Percentiles rank a stretch among this genome's conserved stretches.
Conservation (phyloP, 2,113 vertebrate genomes). For the Rhea pennata region DNA sequence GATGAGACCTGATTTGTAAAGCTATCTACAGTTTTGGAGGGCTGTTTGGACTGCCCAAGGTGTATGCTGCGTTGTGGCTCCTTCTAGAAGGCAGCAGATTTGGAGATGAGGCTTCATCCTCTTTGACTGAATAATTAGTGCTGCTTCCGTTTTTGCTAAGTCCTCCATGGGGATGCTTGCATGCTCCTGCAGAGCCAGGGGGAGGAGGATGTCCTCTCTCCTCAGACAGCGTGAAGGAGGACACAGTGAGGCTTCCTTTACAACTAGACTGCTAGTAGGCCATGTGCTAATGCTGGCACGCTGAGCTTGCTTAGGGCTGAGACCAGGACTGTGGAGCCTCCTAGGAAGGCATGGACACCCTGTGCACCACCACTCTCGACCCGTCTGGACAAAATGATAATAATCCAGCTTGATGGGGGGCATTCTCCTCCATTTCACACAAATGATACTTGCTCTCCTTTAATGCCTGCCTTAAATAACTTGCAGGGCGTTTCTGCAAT, state of each 20-base stretch:
- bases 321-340: rapidly evolving
- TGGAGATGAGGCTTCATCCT: neutral
- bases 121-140: neutral
- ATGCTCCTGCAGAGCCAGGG: neutral
- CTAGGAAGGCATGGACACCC: neutral
- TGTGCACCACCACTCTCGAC: neutral
- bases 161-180: neutral
- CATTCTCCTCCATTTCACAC: neutral
- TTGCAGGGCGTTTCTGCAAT: neutral
- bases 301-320: neutral
- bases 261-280: no score
- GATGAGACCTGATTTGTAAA: neutral
- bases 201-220: no score
- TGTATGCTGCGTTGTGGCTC: neutral
- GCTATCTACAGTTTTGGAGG: neutral
- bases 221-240: neutral
- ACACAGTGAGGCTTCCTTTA: neutral
- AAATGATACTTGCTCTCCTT: neutral
- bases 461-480: neutral
- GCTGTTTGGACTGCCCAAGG: neutral
- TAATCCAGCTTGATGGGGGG: neutral
- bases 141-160: no score
- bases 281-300: rapidly evolving
- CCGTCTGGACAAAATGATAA: neutral
- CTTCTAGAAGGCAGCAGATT: neutral